Percentiles rank a stretch among this genome's conserved stretches.
Conservation (phyloP, 2,888 invertebrate genomes). For the Acholoe squamosa region DNA sequence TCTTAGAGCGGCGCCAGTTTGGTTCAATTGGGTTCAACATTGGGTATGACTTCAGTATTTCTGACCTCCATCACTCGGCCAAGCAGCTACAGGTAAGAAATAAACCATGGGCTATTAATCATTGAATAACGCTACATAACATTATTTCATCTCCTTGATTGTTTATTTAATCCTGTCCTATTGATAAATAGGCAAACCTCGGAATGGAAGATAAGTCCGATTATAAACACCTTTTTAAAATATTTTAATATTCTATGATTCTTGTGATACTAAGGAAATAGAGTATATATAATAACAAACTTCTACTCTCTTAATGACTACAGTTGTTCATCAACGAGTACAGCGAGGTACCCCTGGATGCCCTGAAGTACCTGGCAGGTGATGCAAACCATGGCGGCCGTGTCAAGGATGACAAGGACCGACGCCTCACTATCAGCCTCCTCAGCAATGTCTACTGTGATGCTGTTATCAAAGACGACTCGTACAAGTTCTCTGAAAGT, state of each 20-base stretch:
- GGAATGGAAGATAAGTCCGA: too few relatives aligned
- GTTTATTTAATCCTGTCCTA: too few relatives aligned
- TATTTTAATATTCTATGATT: too few relatives aligned
- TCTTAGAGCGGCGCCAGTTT: conserved; percentile 84
- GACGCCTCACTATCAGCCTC: not conserved
- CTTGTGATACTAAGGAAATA: too few relatives aligned
- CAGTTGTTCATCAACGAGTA: not conserved
- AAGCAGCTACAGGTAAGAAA: conserved; percentile 85
- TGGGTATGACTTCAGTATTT: conserved; percentile 85
- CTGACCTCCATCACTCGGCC: conserved; percentile 84
- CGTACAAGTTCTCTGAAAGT: not conserved
- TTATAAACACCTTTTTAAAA: too few relatives aligned
- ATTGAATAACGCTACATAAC: too few relatives aligned
- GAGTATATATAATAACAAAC: too few relatives aligned
- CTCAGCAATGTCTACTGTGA: not conserved
- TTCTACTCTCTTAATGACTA: too few relatives aligned
- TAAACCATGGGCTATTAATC: too few relatives aligned
- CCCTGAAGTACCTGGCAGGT: not conserved
- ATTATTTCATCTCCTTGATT: too few relatives aligned
- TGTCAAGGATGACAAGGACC: not conserved
- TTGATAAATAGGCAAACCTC: too few relatives aligned
- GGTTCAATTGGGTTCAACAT: conserved; percentile 85
- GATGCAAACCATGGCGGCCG: not conserved
- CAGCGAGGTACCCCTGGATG: not conserved
- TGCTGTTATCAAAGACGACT: not conserved